phyloP scores from a whole-genome alignment of 2,113 vertebrate species.

The Chaenogobius annularis region DNA sequence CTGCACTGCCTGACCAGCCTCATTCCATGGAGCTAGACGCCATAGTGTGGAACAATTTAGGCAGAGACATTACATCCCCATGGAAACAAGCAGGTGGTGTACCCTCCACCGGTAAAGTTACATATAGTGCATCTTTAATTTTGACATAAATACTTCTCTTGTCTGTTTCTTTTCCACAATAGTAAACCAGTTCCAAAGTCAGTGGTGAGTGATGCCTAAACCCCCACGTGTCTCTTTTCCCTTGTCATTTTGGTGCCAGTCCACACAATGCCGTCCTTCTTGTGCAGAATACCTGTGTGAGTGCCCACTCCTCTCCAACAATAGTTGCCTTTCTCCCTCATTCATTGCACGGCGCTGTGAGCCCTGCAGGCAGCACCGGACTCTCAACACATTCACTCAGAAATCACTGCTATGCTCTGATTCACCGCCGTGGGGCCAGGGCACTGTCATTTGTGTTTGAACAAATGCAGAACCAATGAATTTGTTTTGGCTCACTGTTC shows the following conservation, averaged over 20 bases:
- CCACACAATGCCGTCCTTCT: slow-evolving; percentile 73
- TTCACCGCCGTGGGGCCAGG: slow-evolving; percentile 43
- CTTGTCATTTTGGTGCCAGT: slow-evolving; percentile 36
- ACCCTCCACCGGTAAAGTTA: too few species aligned
- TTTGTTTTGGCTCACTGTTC: background rate
- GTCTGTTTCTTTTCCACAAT: slow-evolving; percentile 8
- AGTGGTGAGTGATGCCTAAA: slow-evolving; percentile 60
- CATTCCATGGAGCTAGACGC: too few species aligned
- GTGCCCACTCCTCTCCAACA: slow-evolving; percentile 69
- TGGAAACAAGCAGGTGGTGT: too few species aligned
- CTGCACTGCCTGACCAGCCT: too few species aligned
- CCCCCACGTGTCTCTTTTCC: background rate
- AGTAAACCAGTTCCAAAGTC: slow-evolving; percentile 15
- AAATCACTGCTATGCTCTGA: slow-evolving; percentile 34
- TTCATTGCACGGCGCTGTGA: slow-evolving; percentile 48
- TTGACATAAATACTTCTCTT: background rate
- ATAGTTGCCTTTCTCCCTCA: slow-evolving; percentile 72
- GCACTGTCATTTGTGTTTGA: slow-evolving; percentile 35
- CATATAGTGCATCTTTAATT: background rate
- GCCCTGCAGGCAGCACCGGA: slow-evolving; percentile 40
- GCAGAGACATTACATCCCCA: too few species aligned
- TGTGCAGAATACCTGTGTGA: slow-evolving; percentile 78
- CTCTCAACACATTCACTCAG: slow-evolving; percentile 41
- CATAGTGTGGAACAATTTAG: too few species aligned
- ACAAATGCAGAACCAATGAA: slow-evolving; percentile 28